Evolutionary conservation across 2,888 invertebrate species (phyloP), one percentile per base, ranked within the genome.

Genomic region (Crepidodera aurea): DNA sequence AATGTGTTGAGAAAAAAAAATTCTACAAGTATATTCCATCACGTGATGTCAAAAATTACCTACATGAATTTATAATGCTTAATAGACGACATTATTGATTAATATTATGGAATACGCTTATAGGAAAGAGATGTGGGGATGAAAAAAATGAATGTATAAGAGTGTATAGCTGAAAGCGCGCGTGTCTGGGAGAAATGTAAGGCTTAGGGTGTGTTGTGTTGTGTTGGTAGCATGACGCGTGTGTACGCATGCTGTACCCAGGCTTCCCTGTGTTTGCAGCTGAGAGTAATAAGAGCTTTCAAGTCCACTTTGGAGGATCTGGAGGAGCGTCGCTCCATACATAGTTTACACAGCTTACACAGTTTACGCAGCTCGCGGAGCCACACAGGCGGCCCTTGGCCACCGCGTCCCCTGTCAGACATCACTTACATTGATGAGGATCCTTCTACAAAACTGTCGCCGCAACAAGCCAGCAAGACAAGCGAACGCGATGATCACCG

Each of bases 241-340:
- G 67, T 70, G 72, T 67, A 73, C 72, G 77, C 75, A 77, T 77
- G 81, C 80, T 77, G 76, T 75, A 77, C 72, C 73, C 76, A 77
- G 79, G 79, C 79, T 81, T 79, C 85, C 86, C 85, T 86, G 83
- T 86, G 86, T 88, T 94, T 93, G 88, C 96, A 98, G 98, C 92
- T 98, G 87, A 95, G 98, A 86, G 98, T 99, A 86, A 97, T 98
- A 87, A 94, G 97, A 88, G 98, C 98, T 83, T 99, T 98, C 94
- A 96, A 94, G 88, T 96, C 96, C 81, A 97, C 93, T 82, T 89
- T 99, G 89, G 98, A 99, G 90, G 98, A 98, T 87, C 87, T 98
- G 87, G 98, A 96, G 87, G 98, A 99, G 86, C 92, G 96, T 79
- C 94, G 98, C 84, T 97, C 96, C 83, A 91, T 96, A 84, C 96